Percentiles rank a stretch among this genome's conserved stretches.
Evolutionary conservation across 2,113 vertebrate species (phyloP).

Genomic region (Megaceryle maxima): DNA sequence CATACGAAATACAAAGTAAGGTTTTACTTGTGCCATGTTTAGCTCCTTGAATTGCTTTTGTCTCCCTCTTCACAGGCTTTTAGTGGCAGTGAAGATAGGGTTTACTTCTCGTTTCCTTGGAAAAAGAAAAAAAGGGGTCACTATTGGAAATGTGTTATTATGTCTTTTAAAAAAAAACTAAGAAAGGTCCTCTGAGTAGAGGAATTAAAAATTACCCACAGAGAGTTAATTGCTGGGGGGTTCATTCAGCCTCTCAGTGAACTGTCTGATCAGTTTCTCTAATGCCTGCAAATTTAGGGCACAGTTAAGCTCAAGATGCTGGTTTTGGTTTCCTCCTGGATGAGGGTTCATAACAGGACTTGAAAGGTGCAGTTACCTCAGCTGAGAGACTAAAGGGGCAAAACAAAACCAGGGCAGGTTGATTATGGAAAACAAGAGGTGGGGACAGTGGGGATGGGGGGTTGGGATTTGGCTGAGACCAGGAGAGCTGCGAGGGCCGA

Average conservation of each 20-base stretch:
- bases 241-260: not conserved
- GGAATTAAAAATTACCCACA: not conserved
- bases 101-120: not conserved
- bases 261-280: not conserved
- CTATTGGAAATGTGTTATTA: not conserved
- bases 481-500: not conserved
- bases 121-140: not conserved
- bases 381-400: not conserved
- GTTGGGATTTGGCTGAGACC: not conserved
- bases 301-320: not conserved
- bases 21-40: not conserved
- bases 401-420: not conserved
- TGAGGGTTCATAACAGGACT: rapidly evolving
- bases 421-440: not conserved
- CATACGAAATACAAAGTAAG: not conserved
- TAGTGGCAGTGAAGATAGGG: not conserved
- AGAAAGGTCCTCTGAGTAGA: not conserved
- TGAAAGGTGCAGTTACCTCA: not conserved
- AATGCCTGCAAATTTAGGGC: rapidly evolving
- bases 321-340: not conserved
- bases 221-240: not conserved
- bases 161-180: not conserved
- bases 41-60: not conserved
- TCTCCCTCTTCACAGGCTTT: not conserved
- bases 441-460: not conserved